Conservation (phyloP, 2,113 vertebrate genomes). For the Collichthys lucidus region DNA sequence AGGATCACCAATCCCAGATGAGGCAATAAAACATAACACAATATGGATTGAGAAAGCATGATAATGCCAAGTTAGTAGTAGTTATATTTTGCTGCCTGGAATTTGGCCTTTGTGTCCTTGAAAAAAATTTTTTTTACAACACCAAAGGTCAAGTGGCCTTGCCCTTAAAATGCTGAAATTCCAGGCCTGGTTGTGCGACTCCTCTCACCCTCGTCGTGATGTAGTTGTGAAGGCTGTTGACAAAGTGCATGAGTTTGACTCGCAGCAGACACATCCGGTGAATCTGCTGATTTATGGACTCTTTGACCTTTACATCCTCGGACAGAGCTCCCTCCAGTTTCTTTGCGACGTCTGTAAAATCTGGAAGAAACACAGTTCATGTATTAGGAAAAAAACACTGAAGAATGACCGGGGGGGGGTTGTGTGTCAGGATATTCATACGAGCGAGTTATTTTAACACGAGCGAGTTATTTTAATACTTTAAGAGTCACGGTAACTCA, state of each 20-base stretch:
- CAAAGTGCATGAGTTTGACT: slow-evolving; percentile 99
- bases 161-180: too few relatives aligned
- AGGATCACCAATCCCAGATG: too few relatives aligned
- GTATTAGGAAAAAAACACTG: neutral
- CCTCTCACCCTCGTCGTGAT: slow-evolving; percentile 94
- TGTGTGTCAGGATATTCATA: too few relatives aligned
- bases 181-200: neutral
- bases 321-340: slow-evolving; percentile 75
- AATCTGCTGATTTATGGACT: slow-evolving; percentile 89
- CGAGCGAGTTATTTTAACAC: too few relatives aligned
- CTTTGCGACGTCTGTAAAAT: slow-evolving; percentile 86
- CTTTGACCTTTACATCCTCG: slow-evolving; percentile 78
- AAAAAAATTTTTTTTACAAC: too few relatives aligned
- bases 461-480: neutral
- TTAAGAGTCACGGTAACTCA: slow-evolving; percentile 38
- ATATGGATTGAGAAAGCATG: too few relatives aligned
- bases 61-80: too few relatives aligned
- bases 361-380: slow-evolving; percentile 70
- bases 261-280: slow-evolving; percentile 96
- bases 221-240: slow-evolving; percentile 99
- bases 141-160: too few relatives aligned
- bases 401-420: neutral
- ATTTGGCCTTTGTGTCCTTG: too few relatives aligned
- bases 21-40: too few relatives aligned
- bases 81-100: too few relatives aligned